Evolutionary conservation across 2,888 invertebrate genomes (phyloP).

Genomic region (Siphonodentalium dalli): DNA sequence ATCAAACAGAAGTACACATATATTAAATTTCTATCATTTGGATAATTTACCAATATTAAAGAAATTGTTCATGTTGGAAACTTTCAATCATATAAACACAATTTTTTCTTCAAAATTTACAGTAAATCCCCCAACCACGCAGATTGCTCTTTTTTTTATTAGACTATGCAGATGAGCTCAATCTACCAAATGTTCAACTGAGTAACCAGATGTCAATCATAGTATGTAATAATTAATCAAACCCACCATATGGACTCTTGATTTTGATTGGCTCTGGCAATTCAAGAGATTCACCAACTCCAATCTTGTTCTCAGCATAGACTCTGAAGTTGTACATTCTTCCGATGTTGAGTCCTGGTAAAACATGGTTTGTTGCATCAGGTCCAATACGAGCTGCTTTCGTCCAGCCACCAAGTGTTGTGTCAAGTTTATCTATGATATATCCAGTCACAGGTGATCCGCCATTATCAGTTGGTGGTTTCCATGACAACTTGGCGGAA

Average conservation of each 20-base stretch:
- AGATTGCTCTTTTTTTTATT: too few relatives aligned
- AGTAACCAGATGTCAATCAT: too few relatives aligned
- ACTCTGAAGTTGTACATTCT: constrained; percentile 60
- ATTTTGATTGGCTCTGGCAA: constrained; percentile 74
- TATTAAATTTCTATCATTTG: too few relatives aligned
- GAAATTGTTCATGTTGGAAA: too few relatives aligned
- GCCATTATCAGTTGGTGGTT: constrained; percentile 58
- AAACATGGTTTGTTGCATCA: constrained; percentile 27
- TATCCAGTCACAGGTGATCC: constrained; percentile 60
- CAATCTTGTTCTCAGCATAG: constrained; percentile 63
- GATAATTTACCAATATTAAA: too few relatives aligned
- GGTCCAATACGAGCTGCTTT: constrained; percentile 42
- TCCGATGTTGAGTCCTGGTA: constrained; percentile 42
- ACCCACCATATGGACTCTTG: constrained; percentile 74
- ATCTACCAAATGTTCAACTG: too few relatives aligned
- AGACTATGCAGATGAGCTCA: too few relatives aligned
- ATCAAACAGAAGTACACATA: too few relatives aligned
- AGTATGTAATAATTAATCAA: not conserved
- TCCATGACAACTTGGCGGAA: constrained; percentile 60
- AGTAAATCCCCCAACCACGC: too few relatives aligned
- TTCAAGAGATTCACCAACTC: constrained; percentile 71
- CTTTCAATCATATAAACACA: too few relatives aligned
- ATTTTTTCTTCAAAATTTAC: too few relatives aligned
- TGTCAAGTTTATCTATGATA: constrained; percentile 54
- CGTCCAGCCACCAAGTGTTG: constrained; percentile 51